Base-by-base conservation (phyloP, 2,888 invertebrate species). In the Sphaeridia pumilis region DNA sequence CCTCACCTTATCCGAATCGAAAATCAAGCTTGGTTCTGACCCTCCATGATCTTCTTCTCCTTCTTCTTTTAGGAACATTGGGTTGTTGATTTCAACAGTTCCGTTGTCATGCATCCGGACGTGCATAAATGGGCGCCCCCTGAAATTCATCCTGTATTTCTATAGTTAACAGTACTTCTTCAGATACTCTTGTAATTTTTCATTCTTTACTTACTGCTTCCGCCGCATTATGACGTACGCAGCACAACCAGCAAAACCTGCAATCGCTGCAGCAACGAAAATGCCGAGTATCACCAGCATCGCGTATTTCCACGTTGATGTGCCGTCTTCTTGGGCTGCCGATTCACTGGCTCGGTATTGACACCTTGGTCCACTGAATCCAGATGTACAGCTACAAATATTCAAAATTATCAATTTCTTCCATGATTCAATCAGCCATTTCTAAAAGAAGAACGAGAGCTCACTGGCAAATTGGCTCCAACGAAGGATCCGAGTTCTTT, bases 11-110 rank as follows among this genome's bases (percentile, higher is more conserved):
- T 81, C 80, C 34, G 79, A 74, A 64, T 77, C 76, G 57, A 76
- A 68, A 31, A 74, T 72, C 60, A 78, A 76, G 63, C 70, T 71
- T 47, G 74, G 73, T 52, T 71, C 71, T 27, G 71, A 61, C 2
- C 75, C 74, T 54, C 67, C 66, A 54, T 67, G 66, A 28, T 66
- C 67, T 45, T 69, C 69, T 22, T 78, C 78, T 47, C 69, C 62
- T 57, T 78, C 79, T 55, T 81, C 83, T 52, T 77, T 76, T 66
- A 85, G 78, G 72, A 86, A 88, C 81, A 87, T 87, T 26, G 87
- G 87, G 75, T 88, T 88, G 68, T 75, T 81, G 67, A 84, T 84
- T 75, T 86, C 87, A 67, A 87, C 84, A 46, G 70, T 71, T 27
- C 69, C 69, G 71, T 84, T 86, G 72, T 87, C 87, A 54, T 84